Conservation (phyloP, 1,140 invertebrate genomes). For the Colletes latitarsis region DNA sequence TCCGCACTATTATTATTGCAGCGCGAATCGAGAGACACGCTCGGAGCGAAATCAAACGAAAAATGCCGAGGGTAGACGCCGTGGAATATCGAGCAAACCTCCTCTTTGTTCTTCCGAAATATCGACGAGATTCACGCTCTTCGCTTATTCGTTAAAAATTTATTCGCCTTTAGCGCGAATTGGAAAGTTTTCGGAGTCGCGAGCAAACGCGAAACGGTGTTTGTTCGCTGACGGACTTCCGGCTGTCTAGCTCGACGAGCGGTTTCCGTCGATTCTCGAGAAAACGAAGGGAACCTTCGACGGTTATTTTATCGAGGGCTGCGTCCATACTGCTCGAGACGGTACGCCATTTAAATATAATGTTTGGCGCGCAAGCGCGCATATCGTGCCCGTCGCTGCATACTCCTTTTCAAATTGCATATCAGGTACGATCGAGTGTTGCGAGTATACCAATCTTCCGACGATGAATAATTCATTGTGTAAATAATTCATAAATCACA, state of each 20-base stretch:
- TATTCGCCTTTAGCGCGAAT: too few species aligned
- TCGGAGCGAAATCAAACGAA: not conserved
- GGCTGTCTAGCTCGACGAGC: too few species aligned
- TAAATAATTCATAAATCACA: constrained; percentile 69
- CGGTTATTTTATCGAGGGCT: constrained; percentile 34
- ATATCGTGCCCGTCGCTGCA: constrained; percentile 46
- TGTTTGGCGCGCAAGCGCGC: constrained; percentile 51
- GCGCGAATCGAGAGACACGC: constrained; percentile 29
- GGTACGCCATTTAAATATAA: constrained; percentile 61
- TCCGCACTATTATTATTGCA: constrained; percentile 76
- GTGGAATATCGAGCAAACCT: not conserved
- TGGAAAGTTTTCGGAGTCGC: too few species aligned
- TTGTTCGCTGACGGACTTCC: too few species aligned
- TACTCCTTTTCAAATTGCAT: constrained; percentile 68
- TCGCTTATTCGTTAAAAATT: too few species aligned
- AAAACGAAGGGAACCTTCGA: not conserved
- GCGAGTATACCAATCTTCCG: constrained; percentile 67
- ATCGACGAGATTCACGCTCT: not conserved
- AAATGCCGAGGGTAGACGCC: not conserved
- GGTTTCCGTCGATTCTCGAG: not conserved
- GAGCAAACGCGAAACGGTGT: too few species aligned
- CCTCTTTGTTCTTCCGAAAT: not conserved
- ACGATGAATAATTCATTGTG: constrained; percentile 69
- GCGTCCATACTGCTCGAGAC: constrained; percentile 7
- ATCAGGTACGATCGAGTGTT: constrained; percentile 67